A percentile compares a stretch with the other conserved stretches of the same genome.
These are phyloP conservation scores for Lytechinus pictus DNA, from an alignment of 35 echinoderm and acorn worm species.

Conservation along the genomic window DNA sequence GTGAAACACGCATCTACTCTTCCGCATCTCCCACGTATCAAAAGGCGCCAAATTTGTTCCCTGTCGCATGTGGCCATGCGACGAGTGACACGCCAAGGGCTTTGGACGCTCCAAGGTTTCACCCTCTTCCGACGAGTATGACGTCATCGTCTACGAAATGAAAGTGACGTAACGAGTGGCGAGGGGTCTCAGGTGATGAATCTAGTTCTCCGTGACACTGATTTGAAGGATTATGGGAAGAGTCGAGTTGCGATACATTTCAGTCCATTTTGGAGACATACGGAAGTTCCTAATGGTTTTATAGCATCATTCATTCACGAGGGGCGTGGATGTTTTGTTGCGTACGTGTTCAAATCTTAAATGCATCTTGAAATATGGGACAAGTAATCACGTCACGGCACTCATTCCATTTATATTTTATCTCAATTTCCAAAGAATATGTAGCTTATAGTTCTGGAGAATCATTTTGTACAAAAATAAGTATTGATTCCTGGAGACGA, in stretches of 20 bases:
- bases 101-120: not conserved
- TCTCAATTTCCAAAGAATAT: too few species aligned
- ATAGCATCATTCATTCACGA: not conserved
- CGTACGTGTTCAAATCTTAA: not conserved
- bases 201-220: not conserved
- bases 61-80: not conserved
- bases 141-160: constrained; percentile 1
- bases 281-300: not conserved
- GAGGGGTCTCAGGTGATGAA: not conserved
- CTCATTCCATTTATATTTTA: not conserved
- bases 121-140: not conserved
- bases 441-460: too few species aligned
- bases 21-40: not conserved
- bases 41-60: not conserved
- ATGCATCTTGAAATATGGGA: not conserved
- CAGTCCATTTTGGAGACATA: too few species aligned
- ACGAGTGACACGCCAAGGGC: not conserved
- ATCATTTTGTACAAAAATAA: too few species aligned
- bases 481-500: too few species aligned
- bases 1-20: not conserved
- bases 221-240: not conserved
- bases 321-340: not conserved
- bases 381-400: not conserved
- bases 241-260: not conserved
- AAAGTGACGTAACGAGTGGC: not conserved